Evolutionary conservation across 2,797 vertebrate species (phyloP).

Genomic region (Enoplosus armatus): DNA sequence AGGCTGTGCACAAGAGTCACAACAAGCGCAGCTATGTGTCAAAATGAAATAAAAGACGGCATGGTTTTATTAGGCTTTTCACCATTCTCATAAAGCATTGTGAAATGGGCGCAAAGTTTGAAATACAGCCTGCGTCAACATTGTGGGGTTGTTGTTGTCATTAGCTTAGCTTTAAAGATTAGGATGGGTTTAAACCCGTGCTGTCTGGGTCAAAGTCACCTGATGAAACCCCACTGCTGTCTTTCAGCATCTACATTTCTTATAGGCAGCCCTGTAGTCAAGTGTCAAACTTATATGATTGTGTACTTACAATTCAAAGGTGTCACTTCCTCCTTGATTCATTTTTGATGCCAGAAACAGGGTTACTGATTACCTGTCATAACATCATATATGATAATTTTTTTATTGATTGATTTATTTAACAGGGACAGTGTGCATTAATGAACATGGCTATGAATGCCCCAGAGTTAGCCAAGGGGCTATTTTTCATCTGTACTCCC

Average conservation of each 20-base stretch:
- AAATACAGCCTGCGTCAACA: conserved; percentile 12
- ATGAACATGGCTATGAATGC: not conserved
- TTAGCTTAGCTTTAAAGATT: not conserved
- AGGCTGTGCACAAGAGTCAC: conserved; percentile 15
- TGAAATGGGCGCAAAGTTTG: conserved; percentile 21
- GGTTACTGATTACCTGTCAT: no score
- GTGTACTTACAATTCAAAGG: no score
- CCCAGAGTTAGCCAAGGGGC: not conserved
- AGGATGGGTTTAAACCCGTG: not conserved
- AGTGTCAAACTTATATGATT: no score
- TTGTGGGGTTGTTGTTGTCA: not conserved
- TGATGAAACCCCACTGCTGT: not conserved
- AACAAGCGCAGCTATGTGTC: conserved; percentile 33
- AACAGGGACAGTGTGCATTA: not conserved
- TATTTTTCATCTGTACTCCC: no score
- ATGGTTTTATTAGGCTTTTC: conserved; percentile 43
- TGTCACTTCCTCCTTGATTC: no score
- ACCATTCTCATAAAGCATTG: conserved; percentile 25
- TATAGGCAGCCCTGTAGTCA: no score
- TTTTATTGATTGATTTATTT: not conserved
- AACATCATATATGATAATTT: no score
- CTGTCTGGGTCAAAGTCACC: not conserved
- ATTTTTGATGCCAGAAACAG: no score
- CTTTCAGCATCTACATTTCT: no score
- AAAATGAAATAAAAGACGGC: conserved; percentile 28